Evolutionary conservation across 2,888 invertebrate genomes (phyloP), one percentile per base, ranked within the genome.

Genomic region (Lordiphosa fenestrarum): DNA sequence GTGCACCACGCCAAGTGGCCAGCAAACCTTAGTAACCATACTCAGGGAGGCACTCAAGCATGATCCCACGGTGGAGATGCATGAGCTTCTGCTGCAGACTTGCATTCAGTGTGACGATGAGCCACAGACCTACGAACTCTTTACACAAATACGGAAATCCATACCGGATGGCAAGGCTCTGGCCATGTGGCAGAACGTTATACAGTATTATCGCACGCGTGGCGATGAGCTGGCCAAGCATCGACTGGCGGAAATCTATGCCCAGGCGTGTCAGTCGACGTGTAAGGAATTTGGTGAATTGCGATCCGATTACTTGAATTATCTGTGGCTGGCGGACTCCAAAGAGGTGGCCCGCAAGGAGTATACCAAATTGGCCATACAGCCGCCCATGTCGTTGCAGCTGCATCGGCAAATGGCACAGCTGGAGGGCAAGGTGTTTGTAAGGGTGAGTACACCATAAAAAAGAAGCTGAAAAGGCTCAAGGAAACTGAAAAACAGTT

Each of bases 361-460:
- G 25, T 95, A 95, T 82, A 90, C 91, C 36, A 90, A 91, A 25
- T 86, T 95, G 42, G 91, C 92, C 9, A 88, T 91, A 39, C 92
- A 92, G 40, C 94, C 94, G 0, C 90, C 91, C 10, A 39, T 92
- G 91, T 81, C 77, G 0, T 77, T 92, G 44, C 91, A 92, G 46
- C 86, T 94, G 13, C 93, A 94, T 70, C 90, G 89, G 59, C 91
- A 91, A 76, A 94, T 94, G 93, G 87, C 89, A 2, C 82, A 85
- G 33, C 68, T 92, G 4, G 91, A 92, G 73, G 44, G 73, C 12
- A 83, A 73, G 21, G 25, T 73, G 10, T 63, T 70, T 13, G 44
- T 65, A 1, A 67, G 41, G 15, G 76, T 80, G 35, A 9, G 30
- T 30, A 3, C 4, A 10, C 0, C 6, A 3, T 1, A 6, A 0